Evolutionary conservation across 2,113 vertebrate species (phyloP), one percentile per base, ranked within the genome.

Genomic region (Spermophilus dauricus): DNA sequence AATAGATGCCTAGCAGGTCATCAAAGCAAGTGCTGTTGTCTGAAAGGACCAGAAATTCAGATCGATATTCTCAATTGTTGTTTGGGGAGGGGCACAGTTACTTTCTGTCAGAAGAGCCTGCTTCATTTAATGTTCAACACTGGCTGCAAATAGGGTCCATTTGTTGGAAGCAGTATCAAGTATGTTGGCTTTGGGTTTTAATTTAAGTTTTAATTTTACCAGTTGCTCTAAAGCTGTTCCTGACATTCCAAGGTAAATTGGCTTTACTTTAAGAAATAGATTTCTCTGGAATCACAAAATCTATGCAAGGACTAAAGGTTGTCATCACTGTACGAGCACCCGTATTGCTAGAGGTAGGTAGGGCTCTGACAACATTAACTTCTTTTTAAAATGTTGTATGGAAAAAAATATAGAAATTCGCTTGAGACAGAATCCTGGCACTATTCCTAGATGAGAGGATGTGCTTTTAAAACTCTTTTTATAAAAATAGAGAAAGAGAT

Each of bases 401-500:
- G 30, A 92, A 84, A 72, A 58, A 32, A 82, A 76, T 32, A 58
- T 2, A 95, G 76, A 97, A 92, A 94, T 73, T 94, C 77, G 87
- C 69, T 96, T 53, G 65, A 78, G 86, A 94, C 93, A 98, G 96
- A 98, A 98, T 92, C 56, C 81, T 98, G 97, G 97, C 92, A 81
- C 48, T 42, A 75, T 92, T 97, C 96, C 97, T 97, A 96, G 93
- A 86, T 82, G 75, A 96, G 63, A 96, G 90, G 82, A 95, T 92
- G 37, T 88, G 70, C 82, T 98, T 97, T 95, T 26, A 56, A 94
- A 97, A 91, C 34, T 48, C 85, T 75, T 93, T 95, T 94, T 70
- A 67, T 76, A 96, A 96, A 98, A 97, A 87, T 45, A 84, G 86
- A 93, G 45, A 96, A 80, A 73, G 58, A 95, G 76, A 84, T 96